Conservation (phyloP, 2,888 invertebrate species). For the Ceramica pisi region DNA sequence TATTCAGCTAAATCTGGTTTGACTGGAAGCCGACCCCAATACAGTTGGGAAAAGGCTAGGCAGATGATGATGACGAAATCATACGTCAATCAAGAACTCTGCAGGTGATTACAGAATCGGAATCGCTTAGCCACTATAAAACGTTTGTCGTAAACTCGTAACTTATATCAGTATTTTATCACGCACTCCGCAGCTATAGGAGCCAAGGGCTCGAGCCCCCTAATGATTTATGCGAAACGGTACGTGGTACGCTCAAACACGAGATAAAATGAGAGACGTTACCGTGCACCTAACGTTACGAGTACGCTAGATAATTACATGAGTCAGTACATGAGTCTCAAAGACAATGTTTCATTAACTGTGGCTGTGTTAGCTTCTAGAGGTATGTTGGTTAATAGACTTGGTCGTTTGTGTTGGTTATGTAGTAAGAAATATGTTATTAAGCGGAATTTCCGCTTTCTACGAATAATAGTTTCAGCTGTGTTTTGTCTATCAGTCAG, state of each 20-base stretch:
- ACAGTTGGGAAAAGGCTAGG: no score
- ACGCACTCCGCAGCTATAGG: slow-evolving; percentile 15
- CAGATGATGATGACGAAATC: no score
- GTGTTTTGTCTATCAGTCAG: no score
- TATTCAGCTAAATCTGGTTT: no score
- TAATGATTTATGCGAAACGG: slow-evolving; percentile 61
- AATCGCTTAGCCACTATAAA: background rate
- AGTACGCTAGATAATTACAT: slow-evolving; percentile 58
- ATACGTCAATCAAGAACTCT: slow-evolving; percentile 9
- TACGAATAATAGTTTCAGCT: no score
- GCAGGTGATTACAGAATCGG: background rate
- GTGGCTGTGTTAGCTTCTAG: background rate
- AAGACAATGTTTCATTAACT: slow-evolving; percentile 47
- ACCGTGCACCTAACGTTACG: slow-evolving; percentile 56
- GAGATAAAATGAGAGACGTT: slow-evolving; percentile 59
- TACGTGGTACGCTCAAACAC: slow-evolving; percentile 38
- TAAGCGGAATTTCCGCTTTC: no score
- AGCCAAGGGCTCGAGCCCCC: slow-evolving; percentile 11
- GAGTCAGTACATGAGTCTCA: slow-evolving; percentile 25
- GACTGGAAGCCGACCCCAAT: no score
- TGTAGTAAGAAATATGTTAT: background rate
- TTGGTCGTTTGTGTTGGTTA: background rate
- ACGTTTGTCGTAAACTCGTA: slow-evolving; percentile 9
- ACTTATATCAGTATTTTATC: slow-evolving; percentile 50
- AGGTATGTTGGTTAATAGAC: slow-evolving; percentile 21